Conservation (phyloP, 2,888 invertebrate genomes). For the Clistopyga incitator region DNA sequence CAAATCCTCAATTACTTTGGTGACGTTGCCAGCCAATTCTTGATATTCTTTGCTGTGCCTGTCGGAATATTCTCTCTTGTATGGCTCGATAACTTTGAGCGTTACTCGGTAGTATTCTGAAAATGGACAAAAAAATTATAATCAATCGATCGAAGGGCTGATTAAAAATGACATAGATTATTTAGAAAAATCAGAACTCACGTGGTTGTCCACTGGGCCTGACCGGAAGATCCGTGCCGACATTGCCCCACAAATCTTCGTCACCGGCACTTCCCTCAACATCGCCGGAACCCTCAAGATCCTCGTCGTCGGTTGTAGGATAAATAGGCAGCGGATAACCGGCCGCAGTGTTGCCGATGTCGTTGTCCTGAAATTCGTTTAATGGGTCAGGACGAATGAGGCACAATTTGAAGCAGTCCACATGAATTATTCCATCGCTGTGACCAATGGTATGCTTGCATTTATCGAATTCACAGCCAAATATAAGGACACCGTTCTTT, state of each 20-base stretch:
- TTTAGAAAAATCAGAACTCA: conserved; percentile 55
- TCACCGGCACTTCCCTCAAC: conserved; percentile 77
- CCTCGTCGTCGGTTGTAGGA: conserved; percentile 75
- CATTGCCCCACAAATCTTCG: conserved; percentile 37
- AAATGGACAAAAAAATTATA: conserved; percentile 59
- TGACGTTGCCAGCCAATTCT: conserved; percentile 86
- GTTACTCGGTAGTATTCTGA: conserved; percentile 85
- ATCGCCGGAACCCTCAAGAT: conserved; percentile 80
- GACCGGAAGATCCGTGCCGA: conserved; percentile 39
- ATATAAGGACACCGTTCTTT: too few species aligned
- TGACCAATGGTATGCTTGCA: neutral
- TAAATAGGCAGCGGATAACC: conserved; percentile 45
- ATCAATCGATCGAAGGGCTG: neutral
- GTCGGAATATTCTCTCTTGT: conserved; percentile 86
- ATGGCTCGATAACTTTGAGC: conserved; percentile 88
- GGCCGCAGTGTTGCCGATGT: conserved; percentile 70
- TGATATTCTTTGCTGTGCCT: conserved; percentile 87
- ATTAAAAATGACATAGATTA: neutral
- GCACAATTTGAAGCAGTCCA: neutral
- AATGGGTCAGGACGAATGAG: neutral
- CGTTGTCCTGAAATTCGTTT: conserved; percentile 64
- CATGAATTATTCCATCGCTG: neutral
- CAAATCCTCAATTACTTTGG: conserved; percentile 86
- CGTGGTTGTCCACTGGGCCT: conserved; percentile 68
- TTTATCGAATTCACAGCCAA: neutral